phyloP scores from a whole-genome alignment of 2,888 invertebrate species.

The Tyria jacobaeae region DNA sequence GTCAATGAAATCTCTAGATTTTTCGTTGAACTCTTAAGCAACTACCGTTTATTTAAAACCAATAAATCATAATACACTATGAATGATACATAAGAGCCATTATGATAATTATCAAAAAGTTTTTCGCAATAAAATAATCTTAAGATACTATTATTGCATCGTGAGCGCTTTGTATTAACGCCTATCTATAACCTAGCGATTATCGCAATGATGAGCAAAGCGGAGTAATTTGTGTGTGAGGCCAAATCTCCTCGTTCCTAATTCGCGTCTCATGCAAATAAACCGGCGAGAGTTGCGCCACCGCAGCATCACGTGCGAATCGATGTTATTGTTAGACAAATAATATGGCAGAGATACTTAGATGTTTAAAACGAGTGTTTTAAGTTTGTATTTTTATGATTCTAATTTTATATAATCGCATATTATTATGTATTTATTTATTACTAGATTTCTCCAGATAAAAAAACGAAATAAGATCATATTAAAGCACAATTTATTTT shows the following conservation, averaged over 20 bases:
- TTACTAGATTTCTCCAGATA: too few relatives aligned
- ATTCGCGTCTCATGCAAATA: constrained; percentile 69
- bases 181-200: constrained; percentile 44
- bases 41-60: constrained; percentile 5
- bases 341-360: not conserved
- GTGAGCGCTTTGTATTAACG: constrained; percentile 53
- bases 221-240: constrained; percentile 43
- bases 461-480: too few relatives aligned
- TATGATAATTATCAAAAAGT: constrained; percentile 22
- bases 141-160: constrained; percentile 29
- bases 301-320: constrained; percentile 53
- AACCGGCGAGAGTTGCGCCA: constrained; percentile 55
- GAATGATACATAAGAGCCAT: constrained; percentile 23
- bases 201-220: constrained; percentile 47
- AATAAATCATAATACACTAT: constrained; percentile 3
- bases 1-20: not conserved
- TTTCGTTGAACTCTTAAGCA: not conserved
- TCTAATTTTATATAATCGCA: not conserved
- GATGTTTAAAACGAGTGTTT: not conserved
- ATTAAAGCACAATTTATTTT: too few relatives aligned
- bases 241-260: constrained; percentile 68
- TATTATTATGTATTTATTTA: too few relatives aligned
- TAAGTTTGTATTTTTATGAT: not conserved
- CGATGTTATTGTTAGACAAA: constrained; percentile 13
- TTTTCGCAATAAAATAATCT: constrained; percentile 25